Evolutionary conservation across 2,888 invertebrate species (phyloP), one percentile per base, ranked within the genome.

Genomic region (Yponomeuta sedellus): DNA sequence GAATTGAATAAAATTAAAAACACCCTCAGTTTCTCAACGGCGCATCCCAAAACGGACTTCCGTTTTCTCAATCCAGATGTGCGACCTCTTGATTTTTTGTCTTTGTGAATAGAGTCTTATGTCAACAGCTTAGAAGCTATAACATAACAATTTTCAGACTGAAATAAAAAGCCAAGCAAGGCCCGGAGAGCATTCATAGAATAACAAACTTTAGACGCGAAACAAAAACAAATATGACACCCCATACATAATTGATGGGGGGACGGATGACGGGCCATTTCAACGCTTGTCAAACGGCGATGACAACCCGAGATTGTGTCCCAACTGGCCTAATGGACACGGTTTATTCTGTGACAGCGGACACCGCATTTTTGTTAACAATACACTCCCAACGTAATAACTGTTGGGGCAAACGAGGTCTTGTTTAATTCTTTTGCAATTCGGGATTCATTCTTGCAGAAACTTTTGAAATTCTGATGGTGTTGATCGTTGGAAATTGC

Each of bases 221-320:
- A 52, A 52, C 44, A 57, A 64, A 64, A 28, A 56, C 56, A 64
- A 64, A 64, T 64, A 64, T 64, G 64, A 64, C 64, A 64, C 64
- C 64, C 64, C 64, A 64, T 64, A 64, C 57, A 64, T 64, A 64
- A 64, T 64, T 64, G 56, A 64, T 64, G 57, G 39, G 64, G 64
- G 56, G 57, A 28, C 28, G 40, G 62, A 59, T 34, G 61, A 63
- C 63, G 44, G 19, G 44, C 63, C 63, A 19, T 44, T 63, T 63
- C 63, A 40, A 40, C 63, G 44, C 19, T 22, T 63, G 52, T 63
- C 63, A 63, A n/a, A 20, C 19, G 10, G 20, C 40, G 63, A 44
- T 63, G 63, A 63, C 39, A 25, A 19, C 59, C 11, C 2, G 44
- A 59, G 59, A 59, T 59, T 22, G 25, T 59, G 22, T 59, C 25